phyloP scores from a whole-genome alignment of 2,113 vertebrate genomes.

The Xerus inauris region DNA sequence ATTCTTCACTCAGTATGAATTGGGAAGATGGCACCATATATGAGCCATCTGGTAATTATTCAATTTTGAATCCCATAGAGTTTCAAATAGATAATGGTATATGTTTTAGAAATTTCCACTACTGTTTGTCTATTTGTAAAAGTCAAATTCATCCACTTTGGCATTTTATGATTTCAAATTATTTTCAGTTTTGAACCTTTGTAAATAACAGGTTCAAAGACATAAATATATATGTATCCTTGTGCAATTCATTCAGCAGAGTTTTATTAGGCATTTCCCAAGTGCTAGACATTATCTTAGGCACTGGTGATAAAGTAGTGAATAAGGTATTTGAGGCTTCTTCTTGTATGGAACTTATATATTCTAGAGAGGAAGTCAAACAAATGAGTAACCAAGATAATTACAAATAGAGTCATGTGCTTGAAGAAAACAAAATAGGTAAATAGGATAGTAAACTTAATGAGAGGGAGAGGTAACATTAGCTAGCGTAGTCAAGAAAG shows the following conservation, averaged over 20 bases:
- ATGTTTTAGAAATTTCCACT: slow-evolving; percentile 1
- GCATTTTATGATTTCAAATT: neutral
- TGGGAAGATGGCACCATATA: neutral
- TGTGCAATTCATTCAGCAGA: neutral
- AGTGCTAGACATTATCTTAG: neutral
- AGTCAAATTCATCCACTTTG: neutral
- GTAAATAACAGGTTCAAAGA: neutral
- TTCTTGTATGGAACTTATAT: neutral
- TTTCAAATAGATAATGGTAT: slow-evolving; percentile 20
- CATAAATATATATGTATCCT: neutral
- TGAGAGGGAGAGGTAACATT: neutral
- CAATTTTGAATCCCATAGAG: slow-evolving; percentile 29
- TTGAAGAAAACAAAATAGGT: neutral
- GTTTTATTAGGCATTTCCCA: neutral
- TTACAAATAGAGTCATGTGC: neutral
- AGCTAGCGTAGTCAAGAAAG: neutral
- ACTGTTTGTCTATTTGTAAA: slow-evolving; percentile 44
- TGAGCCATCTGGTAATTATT: neutral
- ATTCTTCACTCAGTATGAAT: neutral
- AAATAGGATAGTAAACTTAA: neutral
- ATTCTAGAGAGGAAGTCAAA: neutral
- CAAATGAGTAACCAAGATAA: neutral
- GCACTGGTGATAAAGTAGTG: neutral
- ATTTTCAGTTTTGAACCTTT: neutral
- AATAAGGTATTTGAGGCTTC: neutral